These are phyloP conservation scores for Phymatocera aterrima DNA, from an alignment of 2,888 invertebrate genomes.

Conservation along the genomic window DNA sequence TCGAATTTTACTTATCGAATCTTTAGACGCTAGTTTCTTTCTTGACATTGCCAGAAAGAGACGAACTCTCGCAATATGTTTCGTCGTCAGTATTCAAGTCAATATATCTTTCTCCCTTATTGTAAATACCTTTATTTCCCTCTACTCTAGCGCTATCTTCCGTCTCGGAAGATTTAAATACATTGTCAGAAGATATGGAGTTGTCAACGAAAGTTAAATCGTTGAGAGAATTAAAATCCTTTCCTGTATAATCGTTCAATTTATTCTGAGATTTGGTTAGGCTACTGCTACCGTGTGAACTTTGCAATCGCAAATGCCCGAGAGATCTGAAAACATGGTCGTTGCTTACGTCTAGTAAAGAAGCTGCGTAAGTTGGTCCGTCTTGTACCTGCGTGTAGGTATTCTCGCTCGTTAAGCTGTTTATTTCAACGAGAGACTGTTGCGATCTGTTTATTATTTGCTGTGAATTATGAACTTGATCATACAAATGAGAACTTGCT, in stretches of 20 bases:
- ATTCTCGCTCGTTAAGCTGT: conserved; percentile 59
- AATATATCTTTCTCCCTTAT: conserved; percentile 50
- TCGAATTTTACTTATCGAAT: neutral
- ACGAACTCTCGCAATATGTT: conserved; percentile 54
- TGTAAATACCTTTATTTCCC: conserved; percentile 53
- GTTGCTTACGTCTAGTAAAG: conserved; percentile 55
- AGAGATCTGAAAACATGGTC: conserved; percentile 52
- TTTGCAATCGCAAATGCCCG: conserved; percentile 50
- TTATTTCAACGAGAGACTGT: conserved; percentile 57
- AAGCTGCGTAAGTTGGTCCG: conserved; percentile 35
- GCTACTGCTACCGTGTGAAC: conserved; percentile 42
- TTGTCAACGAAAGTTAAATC: conserved; percentile 59
- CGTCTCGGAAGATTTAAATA: conserved; percentile 52
- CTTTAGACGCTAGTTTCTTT: conserved; percentile 72
- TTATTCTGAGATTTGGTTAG: conserved; percentile 44
- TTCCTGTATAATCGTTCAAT: conserved; percentile 50
- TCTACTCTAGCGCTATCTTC: conserved; percentile 54
- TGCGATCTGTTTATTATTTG: conserved; percentile 57
- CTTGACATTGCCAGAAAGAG: conserved; percentile 59
- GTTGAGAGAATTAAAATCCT: conserved; percentile 60
- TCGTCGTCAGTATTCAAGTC: conserved; percentile 53
- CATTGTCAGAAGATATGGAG: conserved; percentile 52
- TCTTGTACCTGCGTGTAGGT: conserved; percentile 49
- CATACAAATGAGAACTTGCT: conserved; percentile 58
- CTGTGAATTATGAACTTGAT: conserved; percentile 57